Evolutionary conservation across 2,113 vertebrate species (phyloP).

Genomic region (Catharus bicknelli): DNA sequence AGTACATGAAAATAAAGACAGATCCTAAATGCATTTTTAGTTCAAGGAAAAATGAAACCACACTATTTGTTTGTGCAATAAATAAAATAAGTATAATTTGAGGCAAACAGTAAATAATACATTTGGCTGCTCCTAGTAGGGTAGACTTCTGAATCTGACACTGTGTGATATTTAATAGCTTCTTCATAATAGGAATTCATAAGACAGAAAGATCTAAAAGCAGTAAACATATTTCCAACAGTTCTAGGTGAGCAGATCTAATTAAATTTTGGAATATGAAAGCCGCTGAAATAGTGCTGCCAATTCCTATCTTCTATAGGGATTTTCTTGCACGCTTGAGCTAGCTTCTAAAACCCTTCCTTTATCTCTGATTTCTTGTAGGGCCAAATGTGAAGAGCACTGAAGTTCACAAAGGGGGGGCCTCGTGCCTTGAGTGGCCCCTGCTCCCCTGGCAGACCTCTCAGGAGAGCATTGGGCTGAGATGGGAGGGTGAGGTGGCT

Average conservation of each 20-base stretch:
- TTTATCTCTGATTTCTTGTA: slow-evolving; percentile 20
- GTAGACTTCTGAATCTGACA: slow-evolving; percentile 18
- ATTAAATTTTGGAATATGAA: slow-evolving; percentile 59
- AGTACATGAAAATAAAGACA: slow-evolving; percentile 1
- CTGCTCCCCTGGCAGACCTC: background rate
- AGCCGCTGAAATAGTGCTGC: slow-evolving; percentile 39
- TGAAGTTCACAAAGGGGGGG: background rate
- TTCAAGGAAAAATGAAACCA: background rate
- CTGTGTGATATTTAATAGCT: slow-evolving; percentile 33
- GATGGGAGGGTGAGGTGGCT: background rate
- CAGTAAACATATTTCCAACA: slow-evolving; percentile 39
- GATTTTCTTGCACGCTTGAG: slow-evolving; percentile 7
- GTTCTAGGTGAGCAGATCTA: slow-evolving; percentile 37
- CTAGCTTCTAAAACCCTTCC: background rate
- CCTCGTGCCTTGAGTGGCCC: background rate
- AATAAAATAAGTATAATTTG: slow-evolving; percentile 7
- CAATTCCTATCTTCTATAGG: background rate
- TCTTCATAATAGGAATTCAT: slow-evolving; percentile 11
- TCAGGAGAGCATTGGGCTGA: background rate
- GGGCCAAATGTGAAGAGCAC: background rate
- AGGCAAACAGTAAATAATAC: slow-evolving; percentile 43
- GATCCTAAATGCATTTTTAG: slow-evolving; percentile 4
- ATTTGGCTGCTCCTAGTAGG: slow-evolving; percentile 1
- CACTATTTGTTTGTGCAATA: slow-evolving; percentile 7
- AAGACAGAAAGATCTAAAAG: slow-evolving; percentile 51